Base-by-base conservation (phyloP, 1,140 invertebrate genomes). In the Aphelenchoides avenae region DNA sequence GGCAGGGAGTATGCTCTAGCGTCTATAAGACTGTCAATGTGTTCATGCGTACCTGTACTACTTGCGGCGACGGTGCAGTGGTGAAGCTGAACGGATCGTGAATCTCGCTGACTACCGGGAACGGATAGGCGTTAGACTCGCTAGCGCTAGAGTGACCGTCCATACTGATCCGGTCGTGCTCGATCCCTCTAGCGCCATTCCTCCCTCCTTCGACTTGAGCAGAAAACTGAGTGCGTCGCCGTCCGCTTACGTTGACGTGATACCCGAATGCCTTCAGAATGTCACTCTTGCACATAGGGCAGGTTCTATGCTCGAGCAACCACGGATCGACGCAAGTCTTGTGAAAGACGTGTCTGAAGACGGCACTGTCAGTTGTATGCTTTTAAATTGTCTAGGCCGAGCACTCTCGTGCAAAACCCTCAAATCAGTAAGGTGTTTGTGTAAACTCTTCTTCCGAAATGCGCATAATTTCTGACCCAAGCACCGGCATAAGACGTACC, bases 251-350 rank as follows among this genome's bases (percentile, higher is more conserved):
- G 42, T 51, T 70, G 11, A 68, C 64, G 37, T 74, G 63, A 55
- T 71, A 74, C 13, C 89, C 89, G 78, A 89, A 92, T 69, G 89
- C 87, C 77, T 89, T 87, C 13, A 93, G 82, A 71, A 94, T 91
- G 78, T 93, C 89, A 84, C 90, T 86, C 80, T 93, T 92, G 79
- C 89, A 93, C 88, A 93, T 91, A 13, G 90, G 61, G 15, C 61
- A 64, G 15, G 88, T 91, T 57, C 89, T 81, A 76, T 92, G 88
- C 71, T 92, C 88, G 61, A 93, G 79, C 26, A 94, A 81, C 90
- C 90, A 94, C 3, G 89, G 88, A 81, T 94, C 90, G 52, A 94
- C 89, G 81, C 90, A 93, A 54, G 82, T 84, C 80, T 91, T 91
- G 80, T 93, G 90, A 79, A 91, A 93, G 70, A 89, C 85, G 79